Evolutionary conservation across 2,797 vertebrate genomes (phyloP), one percentile per base, ranked within the genome.

Genomic region (Microhierax caerulescens): DNA sequence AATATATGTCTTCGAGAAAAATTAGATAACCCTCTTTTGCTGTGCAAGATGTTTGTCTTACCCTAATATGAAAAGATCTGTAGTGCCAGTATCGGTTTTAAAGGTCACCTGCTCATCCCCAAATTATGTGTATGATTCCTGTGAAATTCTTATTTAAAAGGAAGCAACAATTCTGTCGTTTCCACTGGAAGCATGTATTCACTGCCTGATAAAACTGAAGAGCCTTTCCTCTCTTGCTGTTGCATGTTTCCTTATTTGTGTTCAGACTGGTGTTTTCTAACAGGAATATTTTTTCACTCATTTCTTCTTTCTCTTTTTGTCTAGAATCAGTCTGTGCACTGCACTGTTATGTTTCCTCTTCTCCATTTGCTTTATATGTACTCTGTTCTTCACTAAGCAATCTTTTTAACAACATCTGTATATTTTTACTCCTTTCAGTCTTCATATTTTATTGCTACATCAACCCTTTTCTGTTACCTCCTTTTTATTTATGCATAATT

Each of bases 401-500:
- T 85, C 56, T 82, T 82, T 89, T 94, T 69, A 83, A 72, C 68
- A 65, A 60, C 84, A 18, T 64, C 61, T 85, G 36, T 79, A 24
- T 90, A 7, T 63, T 95, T 91, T 27, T 54, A 63, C 34, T 95
- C 51, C 50, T 89, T 92, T 91, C 36, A 41, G 78, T 69, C 84
- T 86, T 76, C n/a, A 1, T 78, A 2, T 80, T 94, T 92, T 88
- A 47, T 45, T 77, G 64, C 75, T 64, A 32, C 79, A 72, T 3
- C 4, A 7, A 65, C 27, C 37, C 41, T 91, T 72, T 95, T 59
- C 81, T 86, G 64, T 73, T 88, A 17, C 73, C 19, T 87, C 13
- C 30, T 69, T 88, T 94, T 90, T 94, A 90, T 93, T 94, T 96
- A 50, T 53, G 67, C 32, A 4, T 77, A 95, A 81, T 84, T 93